Base-by-base conservation (phyloP, 2,888 invertebrate species). In the Halocaridina rubra region DNA sequence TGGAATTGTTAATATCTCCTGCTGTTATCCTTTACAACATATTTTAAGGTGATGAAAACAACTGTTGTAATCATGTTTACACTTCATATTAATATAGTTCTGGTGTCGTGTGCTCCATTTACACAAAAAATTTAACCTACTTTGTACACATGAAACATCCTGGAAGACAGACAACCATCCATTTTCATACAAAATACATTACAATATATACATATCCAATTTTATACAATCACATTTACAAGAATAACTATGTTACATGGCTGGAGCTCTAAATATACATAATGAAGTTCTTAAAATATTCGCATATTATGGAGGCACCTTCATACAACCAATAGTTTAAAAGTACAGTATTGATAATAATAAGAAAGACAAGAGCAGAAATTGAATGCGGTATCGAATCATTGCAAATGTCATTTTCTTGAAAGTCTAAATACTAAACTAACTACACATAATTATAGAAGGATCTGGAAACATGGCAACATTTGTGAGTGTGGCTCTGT, bases 91-190 rank as follows among this genome's bases (percentile, higher is more conserved):
- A 59, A 33, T 61, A 61, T 59, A 77, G 22, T 39, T 30, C 19
- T 72, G 33, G 29, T 57, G 19, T 29, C 13, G 53, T 77, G 77
- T 59, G 77, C 57, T 32, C 61, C 61, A 32, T 77, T 59, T 77
- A 57, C 80, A 80, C 80, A 32, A 64, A 53, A 46, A 27, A 33
- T 19, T 64, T 84, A 84, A 72, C 82, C 78, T 84, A 84, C 82
- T 84, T 84, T 84, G 82, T 84, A 84, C 82, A 59, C 69, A 69
- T 71, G 72, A 53, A 57, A 72, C 77, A 30, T 59, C 33, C 22
- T 84, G 82, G 82, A 84, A 84, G 82, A 84, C 82, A 57, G 67
- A n/a, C n/a, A n/a, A n/a, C n/a, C n/a, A n/a, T n/a, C 77, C 67
- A 75, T 33, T 27, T 69, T 27, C 13, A 69, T 77, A 82, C 77